Evolutionary conservation across 1,140 invertebrate genomes (phyloP).

Genomic region (Pristionchus pacificus): DNA sequence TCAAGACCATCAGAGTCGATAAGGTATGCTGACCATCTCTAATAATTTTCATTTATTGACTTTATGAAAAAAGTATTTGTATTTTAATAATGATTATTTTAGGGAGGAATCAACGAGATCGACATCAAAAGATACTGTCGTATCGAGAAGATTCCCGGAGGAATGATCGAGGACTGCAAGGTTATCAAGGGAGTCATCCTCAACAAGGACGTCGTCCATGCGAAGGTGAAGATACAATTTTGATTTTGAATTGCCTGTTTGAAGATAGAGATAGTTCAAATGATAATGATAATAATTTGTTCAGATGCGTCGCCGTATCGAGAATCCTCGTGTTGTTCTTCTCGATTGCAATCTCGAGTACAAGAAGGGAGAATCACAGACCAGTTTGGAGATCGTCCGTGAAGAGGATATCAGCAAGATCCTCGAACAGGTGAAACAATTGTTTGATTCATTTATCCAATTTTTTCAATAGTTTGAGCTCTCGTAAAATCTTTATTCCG

Average conservation of each 20-base stretch:
- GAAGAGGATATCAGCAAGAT: constrained; percentile 91
- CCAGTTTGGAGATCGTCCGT: constrained; percentile 90
- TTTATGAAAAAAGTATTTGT: too few species aligned
- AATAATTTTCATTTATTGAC: neutral
- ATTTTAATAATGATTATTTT: too few species aligned
- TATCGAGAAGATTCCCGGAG: constrained; percentile 96
- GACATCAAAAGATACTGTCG: constrained; percentile 97
- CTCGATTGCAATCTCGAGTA: constrained; percentile 95
- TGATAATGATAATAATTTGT: neutral
- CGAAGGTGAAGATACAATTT: too few species aligned
- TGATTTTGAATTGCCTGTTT: too few species aligned
- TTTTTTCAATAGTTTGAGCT: too few species aligned
- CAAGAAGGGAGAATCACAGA: constrained; percentile 97
- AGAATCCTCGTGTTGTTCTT: constrained; percentile 89
- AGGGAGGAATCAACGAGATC: constrained; percentile 82
- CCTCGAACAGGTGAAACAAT: constrained; percentile 63
- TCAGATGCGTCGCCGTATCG: constrained; percentile 81
- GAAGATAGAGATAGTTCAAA: neutral
- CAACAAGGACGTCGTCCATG: constrained; percentile 69
- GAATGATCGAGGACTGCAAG: constrained; percentile 84
- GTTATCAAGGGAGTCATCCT: constrained; percentile 95
- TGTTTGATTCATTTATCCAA: too few species aligned
- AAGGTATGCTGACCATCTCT: constrained; percentile 1
- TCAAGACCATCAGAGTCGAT: constrained; percentile 66
- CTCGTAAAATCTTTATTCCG: neutral